phyloP scores from a whole-genome alignment of 2,113 vertebrate genomes.

The Glaucomys volans region DNA sequence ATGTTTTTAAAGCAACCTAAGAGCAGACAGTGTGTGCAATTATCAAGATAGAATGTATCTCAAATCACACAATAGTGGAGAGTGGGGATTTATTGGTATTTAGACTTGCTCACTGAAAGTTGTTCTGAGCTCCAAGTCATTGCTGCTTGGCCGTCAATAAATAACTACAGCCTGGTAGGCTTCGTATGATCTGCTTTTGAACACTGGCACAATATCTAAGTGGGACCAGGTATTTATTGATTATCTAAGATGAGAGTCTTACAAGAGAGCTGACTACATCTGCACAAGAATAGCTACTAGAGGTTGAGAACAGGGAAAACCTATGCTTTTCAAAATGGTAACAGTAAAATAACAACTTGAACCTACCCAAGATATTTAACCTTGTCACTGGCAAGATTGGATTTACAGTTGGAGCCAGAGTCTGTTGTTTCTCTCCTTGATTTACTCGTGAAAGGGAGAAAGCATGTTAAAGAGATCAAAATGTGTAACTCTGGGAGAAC shows the following conservation, averaged over 20 bases:
- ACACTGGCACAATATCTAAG: neutral
- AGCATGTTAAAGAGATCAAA: neutral
- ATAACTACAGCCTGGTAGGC: neutral
- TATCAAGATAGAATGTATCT: neutral
- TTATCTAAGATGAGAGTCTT: neutral
- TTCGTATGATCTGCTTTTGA: neutral
- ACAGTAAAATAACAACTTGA: slow-evolving; percentile 10
- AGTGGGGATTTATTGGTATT: neutral
- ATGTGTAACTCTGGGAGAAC: neutral
- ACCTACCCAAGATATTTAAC: neutral
- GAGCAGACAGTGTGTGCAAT: neutral
- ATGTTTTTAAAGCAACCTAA: neutral
- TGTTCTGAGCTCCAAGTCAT: neutral
- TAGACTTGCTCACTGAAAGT: neutral
- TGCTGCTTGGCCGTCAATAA: neutral
- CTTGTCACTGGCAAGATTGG: neutral
- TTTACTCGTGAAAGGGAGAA: neutral
- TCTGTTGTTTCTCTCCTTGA: neutral
- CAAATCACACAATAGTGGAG: neutral
- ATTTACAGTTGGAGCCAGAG: neutral
- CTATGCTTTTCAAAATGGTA: neutral
- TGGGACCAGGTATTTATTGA: neutral
- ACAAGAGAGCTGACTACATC: neutral
- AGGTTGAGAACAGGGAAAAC: neutral
- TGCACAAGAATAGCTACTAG: neutral